Conservation (phyloP, 2,113 vertebrate species). For the Atrichornis clamosus region DNA sequence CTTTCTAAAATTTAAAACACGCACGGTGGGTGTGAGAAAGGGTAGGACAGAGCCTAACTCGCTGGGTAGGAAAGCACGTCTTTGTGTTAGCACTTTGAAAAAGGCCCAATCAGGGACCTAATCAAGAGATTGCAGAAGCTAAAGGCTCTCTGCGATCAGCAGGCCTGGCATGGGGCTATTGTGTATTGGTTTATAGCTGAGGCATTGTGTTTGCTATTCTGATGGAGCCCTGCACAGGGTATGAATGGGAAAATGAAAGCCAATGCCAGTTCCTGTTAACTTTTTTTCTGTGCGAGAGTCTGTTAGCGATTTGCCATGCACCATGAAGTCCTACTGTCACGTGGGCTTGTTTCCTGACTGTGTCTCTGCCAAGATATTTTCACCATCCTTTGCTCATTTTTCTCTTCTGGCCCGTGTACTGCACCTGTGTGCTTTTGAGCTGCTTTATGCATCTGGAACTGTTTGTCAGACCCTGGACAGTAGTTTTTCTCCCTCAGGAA, state of each 20-base stretch:
- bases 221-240: background rate
- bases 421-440: background rate
- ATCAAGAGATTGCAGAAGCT: constrained; percentile 25
- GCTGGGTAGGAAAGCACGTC: background rate
- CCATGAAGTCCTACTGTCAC: background rate
- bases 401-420: accelerated
- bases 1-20: background rate
- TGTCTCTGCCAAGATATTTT: background rate
- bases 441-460: background rate
- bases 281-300: background rate
- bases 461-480: background rate
- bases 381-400: background rate
- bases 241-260: constrained; percentile 25
- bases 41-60: background rate
- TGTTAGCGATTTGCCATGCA: background rate
- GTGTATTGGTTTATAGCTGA: background rate
- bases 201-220: constrained; percentile 25
- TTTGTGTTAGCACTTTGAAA: constrained; percentile 10
- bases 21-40: background rate
- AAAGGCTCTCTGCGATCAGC: background rate
- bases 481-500: background rate
- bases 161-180: constrained; percentile 33
- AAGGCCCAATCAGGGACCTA: constrained; percentile 3
- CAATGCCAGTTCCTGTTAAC: background rate
- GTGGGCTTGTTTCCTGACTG: background rate